Conservation (phyloP, 2,888 invertebrate species). For the Conchocele bisecta region DNA sequence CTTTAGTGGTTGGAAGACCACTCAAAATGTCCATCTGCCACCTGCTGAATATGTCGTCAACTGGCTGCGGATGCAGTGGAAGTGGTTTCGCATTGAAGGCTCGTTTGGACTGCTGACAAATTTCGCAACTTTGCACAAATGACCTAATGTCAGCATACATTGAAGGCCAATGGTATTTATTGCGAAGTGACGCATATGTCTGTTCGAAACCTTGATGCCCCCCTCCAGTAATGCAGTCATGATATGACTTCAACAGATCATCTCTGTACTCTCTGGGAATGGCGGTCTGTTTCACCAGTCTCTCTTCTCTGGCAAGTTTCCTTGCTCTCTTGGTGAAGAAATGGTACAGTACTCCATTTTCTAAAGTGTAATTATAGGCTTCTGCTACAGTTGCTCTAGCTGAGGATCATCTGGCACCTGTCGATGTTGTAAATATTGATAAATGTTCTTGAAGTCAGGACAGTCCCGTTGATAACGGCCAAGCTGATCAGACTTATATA, state of each 20-base stretch:
- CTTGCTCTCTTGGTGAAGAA: slow-evolving; percentile 11
- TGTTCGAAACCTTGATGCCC: slow-evolving; percentile 56
- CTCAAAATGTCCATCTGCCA: slow-evolving; percentile 54
- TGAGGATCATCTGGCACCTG: slow-evolving; percentile 12
- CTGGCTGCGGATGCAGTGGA: slow-evolving; percentile 37
- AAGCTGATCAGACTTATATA: background rate
- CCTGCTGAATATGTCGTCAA: slow-evolving; percentile 22
- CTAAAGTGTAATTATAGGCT: slow-evolving; percentile 1
- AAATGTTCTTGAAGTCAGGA: background rate
- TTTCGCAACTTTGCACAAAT: slow-evolving; percentile 45
- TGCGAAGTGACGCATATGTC: slow-evolving; percentile 43
- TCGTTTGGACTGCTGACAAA: slow-evolving; percentile 43
- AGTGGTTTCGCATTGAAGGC: slow-evolving; percentile 22
- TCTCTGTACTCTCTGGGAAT: slow-evolving; percentile 25
- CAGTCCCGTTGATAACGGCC: too few relatives aligned
- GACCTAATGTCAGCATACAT: slow-evolving; percentile 47
- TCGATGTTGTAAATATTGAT: background rate
- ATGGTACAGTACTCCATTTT: background rate
- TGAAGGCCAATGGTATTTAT: slow-evolving; percentile 55
- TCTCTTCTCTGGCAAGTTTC: slow-evolving; percentile 2
- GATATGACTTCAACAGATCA: slow-evolving; percentile 41
- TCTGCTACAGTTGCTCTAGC: slow-evolving; percentile 11
- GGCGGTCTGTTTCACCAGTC: slow-evolving; percentile 3
- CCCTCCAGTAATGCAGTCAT: slow-evolving; percentile 45
- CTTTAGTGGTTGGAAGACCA: slow-evolving; percentile 31